phyloP scores from a whole-genome alignment of 92 coral and sea anemone species.

The Pocillopora meandrina region DNA sequence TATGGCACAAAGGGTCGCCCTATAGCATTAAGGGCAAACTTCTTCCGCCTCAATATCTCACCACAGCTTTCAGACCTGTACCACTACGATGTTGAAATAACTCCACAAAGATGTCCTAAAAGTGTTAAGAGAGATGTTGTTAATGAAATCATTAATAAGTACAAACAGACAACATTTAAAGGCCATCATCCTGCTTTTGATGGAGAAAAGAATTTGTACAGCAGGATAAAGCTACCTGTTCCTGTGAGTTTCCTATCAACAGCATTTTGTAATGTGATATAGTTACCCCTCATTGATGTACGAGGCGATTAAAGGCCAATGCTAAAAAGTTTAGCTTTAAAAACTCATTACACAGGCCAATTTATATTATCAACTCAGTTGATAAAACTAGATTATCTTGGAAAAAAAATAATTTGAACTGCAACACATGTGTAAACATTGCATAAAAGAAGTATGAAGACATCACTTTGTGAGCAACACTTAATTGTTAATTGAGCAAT shows the following conservation, averaged over 20 bases:
- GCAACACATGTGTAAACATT: too few species aligned
- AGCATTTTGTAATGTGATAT: too few species aligned
- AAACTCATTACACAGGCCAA: too few species aligned
- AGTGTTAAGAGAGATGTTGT: constrained; percentile 70
- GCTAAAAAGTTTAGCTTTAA: too few species aligned
- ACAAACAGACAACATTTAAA: constrained; percentile 42
- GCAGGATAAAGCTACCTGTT: constrained; percentile 64
- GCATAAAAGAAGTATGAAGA: too few species aligned
- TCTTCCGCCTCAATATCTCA: constrained; percentile 56
- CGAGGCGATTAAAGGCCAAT: too few species aligned
- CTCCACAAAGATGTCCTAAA: constrained; percentile 58
- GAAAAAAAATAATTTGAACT: too few species aligned
- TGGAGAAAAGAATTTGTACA: constrained; percentile 78
- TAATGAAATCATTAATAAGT: constrained; percentile 41
- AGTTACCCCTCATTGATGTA: too few species aligned
- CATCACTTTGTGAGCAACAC: too few species aligned
- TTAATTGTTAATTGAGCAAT: too few species aligned
- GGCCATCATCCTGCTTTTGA: constrained; percentile 82
- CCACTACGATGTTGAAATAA: constrained; percentile 82
- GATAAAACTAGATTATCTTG: too few species aligned
- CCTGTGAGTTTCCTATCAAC: constrained; percentile 39
- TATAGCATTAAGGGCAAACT: constrained; percentile 71
- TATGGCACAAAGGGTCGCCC: constrained; percentile 72
- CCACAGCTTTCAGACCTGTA: constrained; percentile 53
- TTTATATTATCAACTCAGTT: too few species aligned